phyloP scores from a whole-genome alignment of 1,140 invertebrate species.

The Monochamus saltuarius region DNA sequence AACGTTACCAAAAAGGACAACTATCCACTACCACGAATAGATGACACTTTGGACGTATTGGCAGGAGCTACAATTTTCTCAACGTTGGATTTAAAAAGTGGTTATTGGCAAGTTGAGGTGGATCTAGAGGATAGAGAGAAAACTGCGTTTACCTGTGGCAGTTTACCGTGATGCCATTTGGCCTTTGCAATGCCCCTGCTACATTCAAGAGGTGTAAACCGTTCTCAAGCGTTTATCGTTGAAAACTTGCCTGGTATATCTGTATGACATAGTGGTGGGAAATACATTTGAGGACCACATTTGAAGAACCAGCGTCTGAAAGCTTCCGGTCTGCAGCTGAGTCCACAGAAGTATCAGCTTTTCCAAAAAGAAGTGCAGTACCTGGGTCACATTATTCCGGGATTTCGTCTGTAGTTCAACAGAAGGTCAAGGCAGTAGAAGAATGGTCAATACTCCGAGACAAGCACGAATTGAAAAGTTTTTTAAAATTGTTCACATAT shows the following conservation, averaged over 20 bases:
- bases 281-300: slow-evolving; percentile 48
- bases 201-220: slow-evolving; percentile 34
- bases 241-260: slow-evolving; percentile 44
- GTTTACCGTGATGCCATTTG: slow-evolving; percentile 49
- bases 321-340: slow-evolving; percentile 44
- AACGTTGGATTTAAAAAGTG: slow-evolving; percentile 47
- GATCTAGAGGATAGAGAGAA: slow-evolving; percentile 30
- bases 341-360: slow-evolving; percentile 50
- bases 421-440: slow-evolving; percentile 46
- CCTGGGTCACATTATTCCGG: slow-evolving; percentile 51
- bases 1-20: slow-evolving; percentile 47
- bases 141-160: slow-evolving; percentile 41
- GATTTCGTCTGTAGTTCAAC: slow-evolving; percentile 46
- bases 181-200: slow-evolving; percentile 43
- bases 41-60: too few species aligned
- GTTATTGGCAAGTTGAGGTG: slow-evolving; percentile 32
- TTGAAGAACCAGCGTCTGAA: slow-evolving; percentile 31
- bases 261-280: slow-evolving; percentile 52
- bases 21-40: slow-evolving; percentile 56
- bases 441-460: slow-evolving; percentile 9
- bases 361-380: slow-evolving; percentile 44
- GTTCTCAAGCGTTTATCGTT: slow-evolving; percentile 23
- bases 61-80: too few species aligned
- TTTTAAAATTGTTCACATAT: slow-evolving; percentile 35
- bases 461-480: slow-evolving; percentile 15